phyloP scores from a whole-genome alignment of 2,113 vertebrate species.

The Colaptes auratus region DNA sequence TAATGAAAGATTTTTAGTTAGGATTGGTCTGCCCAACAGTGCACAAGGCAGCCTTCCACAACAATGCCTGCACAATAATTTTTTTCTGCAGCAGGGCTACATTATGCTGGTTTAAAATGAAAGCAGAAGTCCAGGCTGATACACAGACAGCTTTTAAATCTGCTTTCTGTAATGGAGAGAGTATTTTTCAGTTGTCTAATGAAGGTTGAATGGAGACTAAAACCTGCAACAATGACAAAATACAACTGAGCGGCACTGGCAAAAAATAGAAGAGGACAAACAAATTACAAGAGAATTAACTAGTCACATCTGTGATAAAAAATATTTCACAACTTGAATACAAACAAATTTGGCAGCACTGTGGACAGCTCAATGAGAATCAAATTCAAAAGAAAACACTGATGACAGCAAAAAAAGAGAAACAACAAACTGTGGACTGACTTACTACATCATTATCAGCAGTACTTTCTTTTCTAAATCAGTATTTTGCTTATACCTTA shows the following conservation, averaged over 20 bases:
- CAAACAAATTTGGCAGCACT: slow-evolving; percentile 4
- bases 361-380: slow-evolving; percentile 34
- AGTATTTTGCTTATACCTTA: not conserved
- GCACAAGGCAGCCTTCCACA: not conserved
- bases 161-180: not conserved
- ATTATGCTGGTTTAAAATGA: not conserved
- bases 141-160: not conserved
- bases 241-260: not conserved
- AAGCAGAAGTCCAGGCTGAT: not conserved
- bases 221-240: not conserved
- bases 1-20: not conserved
- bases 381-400: not conserved
- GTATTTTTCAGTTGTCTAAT: not conserved
- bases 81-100: not conserved
- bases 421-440: not conserved
- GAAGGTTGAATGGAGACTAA: not conserved
- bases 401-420: not conserved
- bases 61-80: rapidly evolving
- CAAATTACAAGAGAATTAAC: not conserved
- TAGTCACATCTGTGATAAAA: not conserved
- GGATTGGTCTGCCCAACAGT: not conserved
- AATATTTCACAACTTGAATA: not conserved
- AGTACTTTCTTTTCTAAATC: not conserved
- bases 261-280: not conserved
- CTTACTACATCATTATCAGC: not conserved